Evolutionary conservation across 2,888 invertebrate species (phyloP).

Genomic region (Synergus itoensis): DNA sequence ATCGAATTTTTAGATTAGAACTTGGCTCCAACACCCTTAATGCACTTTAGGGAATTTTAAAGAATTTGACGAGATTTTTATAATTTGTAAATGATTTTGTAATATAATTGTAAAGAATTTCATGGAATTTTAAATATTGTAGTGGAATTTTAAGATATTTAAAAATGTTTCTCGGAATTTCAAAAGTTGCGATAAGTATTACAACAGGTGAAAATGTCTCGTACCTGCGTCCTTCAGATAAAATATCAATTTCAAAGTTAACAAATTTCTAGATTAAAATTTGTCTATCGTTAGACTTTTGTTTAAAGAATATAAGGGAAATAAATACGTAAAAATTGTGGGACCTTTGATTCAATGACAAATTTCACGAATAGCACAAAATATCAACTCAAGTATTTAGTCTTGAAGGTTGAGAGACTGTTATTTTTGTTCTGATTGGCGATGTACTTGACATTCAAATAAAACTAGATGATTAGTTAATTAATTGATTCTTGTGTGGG

Average conservation of each 20-base stretch:
- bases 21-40: too few relatives aligned
- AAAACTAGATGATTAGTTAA: not conserved
- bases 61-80: too few relatives aligned
- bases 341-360: not conserved
- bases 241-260: not conserved
- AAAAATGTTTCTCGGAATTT: too few relatives aligned
- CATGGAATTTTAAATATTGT: too few relatives aligned
- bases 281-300: not conserved
- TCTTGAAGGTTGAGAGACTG: not conserved
- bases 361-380: not conserved
- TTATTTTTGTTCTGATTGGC: not conserved
- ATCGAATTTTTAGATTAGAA: too few relatives aligned
- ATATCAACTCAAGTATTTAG: not conserved
- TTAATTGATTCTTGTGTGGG: not conserved
- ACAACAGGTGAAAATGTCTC: slow-evolving; percentile 14
- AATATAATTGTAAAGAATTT: too few relatives aligned
- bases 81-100: too few relatives aligned
- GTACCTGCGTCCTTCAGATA: slow-evolving; percentile 5
- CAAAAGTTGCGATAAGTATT: slow-evolving; percentile 6
- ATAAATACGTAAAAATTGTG: not conserved
- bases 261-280: not conserved
- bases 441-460: not conserved
- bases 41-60: too few relatives aligned
- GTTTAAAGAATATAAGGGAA: not conserved
- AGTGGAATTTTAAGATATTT: too few relatives aligned